Evolutionary conservation across 2,797 vertebrate species (phyloP).

Genomic region (Molossus molossus): DNA sequence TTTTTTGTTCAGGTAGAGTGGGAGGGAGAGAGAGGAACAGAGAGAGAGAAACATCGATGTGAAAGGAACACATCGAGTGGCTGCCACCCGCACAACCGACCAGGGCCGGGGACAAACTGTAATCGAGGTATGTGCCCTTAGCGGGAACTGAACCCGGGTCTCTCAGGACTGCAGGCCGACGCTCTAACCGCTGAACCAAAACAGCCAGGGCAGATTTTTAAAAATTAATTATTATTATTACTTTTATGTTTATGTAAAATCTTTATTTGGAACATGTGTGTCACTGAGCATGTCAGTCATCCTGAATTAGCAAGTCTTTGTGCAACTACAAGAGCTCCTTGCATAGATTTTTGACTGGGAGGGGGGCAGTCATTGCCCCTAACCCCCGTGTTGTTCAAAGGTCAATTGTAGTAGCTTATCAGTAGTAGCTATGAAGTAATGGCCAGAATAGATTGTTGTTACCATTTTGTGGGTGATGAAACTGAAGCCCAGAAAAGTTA

Average conservation of each 20-base stretch:
- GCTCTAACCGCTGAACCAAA: not conserved
- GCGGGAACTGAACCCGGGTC: not conserved
- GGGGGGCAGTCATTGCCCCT: not conserved
- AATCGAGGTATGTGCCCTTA: not conserved
- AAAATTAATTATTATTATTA: not conserved
- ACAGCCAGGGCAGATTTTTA: not conserved
- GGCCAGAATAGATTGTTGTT: not conserved
- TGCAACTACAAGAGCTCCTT: slow-evolving; percentile 47
- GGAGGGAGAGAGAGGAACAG: not conserved
- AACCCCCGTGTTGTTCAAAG: not conserved
- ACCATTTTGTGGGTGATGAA: slow-evolving; percentile 4
- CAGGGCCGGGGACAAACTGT: not conserved
- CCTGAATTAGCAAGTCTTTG: slow-evolving; percentile 54
- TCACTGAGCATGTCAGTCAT: slow-evolving; percentile 51
- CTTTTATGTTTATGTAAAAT: slow-evolving; percentile 51
- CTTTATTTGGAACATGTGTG: slow-evolving; percentile 83
- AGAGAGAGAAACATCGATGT: too few species aligned
- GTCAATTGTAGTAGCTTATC: not conserved
- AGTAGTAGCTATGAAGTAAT: not conserved
- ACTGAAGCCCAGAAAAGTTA: slow-evolving; percentile 52
- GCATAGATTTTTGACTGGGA: not conserved
- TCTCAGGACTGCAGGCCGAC: not conserved
- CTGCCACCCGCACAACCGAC: not conserved
- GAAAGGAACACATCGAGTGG: too few species aligned
- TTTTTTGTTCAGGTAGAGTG: not conserved